These are phyloP conservation scores for Acanthosepion pharaonis DNA, from an alignment of 2,888 invertebrate species.

Conservation along the genomic window DNA sequence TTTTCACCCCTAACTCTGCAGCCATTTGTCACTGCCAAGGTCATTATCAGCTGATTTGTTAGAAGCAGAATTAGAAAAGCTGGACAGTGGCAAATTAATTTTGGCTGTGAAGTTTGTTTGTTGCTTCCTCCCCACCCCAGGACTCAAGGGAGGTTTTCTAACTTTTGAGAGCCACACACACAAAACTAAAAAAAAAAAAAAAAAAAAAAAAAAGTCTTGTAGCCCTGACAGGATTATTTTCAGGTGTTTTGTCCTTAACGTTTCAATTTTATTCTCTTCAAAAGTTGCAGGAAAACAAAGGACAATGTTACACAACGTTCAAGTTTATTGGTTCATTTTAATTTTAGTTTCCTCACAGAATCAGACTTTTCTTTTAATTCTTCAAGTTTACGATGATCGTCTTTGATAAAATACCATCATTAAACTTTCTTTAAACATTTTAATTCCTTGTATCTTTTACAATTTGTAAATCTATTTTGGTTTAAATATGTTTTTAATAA, in stretches of 20 bases:
- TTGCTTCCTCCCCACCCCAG: not conserved
- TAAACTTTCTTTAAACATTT: not conserved
- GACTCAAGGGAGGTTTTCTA: not conserved
- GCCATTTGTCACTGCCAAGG: not conserved
- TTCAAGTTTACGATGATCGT: not conserved
- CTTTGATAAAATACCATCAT: constrained; percentile 7
- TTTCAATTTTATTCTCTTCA: not conserved
- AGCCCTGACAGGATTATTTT: not conserved
- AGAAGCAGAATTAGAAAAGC: not conserved
- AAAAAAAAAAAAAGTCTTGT: not conserved
- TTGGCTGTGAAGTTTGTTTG: not conserved
- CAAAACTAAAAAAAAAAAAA: not conserved
- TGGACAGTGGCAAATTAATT: not conserved
- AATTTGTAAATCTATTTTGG: not conserved
- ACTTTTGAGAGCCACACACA: too few species aligned
- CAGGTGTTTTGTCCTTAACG: not conserved
- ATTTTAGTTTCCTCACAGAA: not conserved
- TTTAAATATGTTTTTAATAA: not conserved
- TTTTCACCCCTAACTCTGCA: not conserved
- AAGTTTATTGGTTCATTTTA: not conserved
- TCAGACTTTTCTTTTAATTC: not conserved
- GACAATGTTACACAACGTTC: not conserved
- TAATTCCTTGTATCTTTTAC: not conserved
- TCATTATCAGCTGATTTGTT: not conserved
- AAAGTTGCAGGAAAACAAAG: not conserved